Percentiles rank a stretch among this genome's conserved stretches.
Conservation (phyloP, 2,113 vertebrate genomes). For the Pseudolaguvia tuberculata region DNA sequence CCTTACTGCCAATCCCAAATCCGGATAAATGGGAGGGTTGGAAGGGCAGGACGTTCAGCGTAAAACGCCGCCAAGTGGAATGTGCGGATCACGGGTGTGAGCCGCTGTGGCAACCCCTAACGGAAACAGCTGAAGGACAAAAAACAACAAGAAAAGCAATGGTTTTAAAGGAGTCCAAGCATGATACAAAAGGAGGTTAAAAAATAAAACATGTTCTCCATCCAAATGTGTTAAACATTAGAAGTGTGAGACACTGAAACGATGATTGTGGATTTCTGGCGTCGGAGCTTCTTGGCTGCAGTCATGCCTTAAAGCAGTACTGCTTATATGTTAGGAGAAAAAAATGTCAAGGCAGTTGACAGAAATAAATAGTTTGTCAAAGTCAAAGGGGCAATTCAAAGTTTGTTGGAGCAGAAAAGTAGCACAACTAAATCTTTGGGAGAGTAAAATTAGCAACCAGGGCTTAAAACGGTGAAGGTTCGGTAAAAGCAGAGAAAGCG, state of each 20-base stretch:
- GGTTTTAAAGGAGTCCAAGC: not conserved
- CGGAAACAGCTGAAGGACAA: too few relatives aligned
- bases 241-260: not conserved
- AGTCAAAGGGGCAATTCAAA: not conserved
- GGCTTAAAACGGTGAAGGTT: not conserved
- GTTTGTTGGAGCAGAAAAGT: not conserved
- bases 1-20: too few relatives aligned
- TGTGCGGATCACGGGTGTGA: too few relatives aligned
- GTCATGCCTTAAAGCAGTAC: not conserved
- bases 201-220: not conserved
- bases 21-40: too few relatives aligned
- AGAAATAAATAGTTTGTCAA: not conserved
- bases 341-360: not conserved
- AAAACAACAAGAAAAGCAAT: too few relatives aligned
- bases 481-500: not conserved
- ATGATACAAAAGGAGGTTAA: not conserved
- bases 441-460: not conserved
- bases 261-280: not conserved
- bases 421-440: not conserved
- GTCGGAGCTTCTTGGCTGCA: not conserved
- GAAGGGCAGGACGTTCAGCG: too few relatives aligned
- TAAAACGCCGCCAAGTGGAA: too few relatives aligned
- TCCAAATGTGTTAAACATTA: slow-evolving; percentile 8
- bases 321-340: slow-evolving; percentile 2
- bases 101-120: too few relatives aligned